Conservation (phyloP, 2,113 vertebrate genomes). For the human region GRCh38 chr17:7951501-7952000, state of each 20-base stretch:
- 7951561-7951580: background rate
- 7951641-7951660: rapidly evolving
- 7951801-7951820: background rate
- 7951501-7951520: background rate
- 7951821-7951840: background rate
- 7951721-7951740: background rate
- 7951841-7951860: background rate
- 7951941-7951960: background rate
- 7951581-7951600: background rate
- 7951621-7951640: background rate
- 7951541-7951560: background rate
- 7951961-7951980: background rate
- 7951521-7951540: background rate
- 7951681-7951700: background rate
- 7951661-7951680: background rate
- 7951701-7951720: background rate
- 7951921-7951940: background rate
- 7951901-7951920: too few species aligned
- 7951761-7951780: background rate
- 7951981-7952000: rapidly evolving
- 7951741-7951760: background rate
- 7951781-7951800: background rate
- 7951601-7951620: background rate
- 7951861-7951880: background rate
- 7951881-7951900: background rate